Base-by-base conservation (phyloP, 2,113 vertebrate species). In the Morone saxatilis region DNA sequence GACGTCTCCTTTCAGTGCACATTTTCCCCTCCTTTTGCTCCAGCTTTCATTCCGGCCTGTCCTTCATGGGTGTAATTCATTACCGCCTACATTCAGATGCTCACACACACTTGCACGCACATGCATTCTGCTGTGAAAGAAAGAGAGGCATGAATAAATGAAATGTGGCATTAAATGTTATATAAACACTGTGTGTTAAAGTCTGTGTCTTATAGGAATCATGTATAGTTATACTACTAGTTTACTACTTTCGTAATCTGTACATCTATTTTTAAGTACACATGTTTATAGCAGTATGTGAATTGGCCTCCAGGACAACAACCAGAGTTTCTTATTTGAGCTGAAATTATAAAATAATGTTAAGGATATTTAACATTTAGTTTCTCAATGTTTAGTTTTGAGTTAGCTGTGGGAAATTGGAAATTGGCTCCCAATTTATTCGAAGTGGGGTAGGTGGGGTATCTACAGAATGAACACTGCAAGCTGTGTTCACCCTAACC, bases 41-140 rank as follows among this genome's bases (percentile, higher is more conserved):
- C 48, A 63, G 61, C 43, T 80, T 78, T 59, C 65, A 68, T 76
- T 74, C 22, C 7, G 3, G 25, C 12, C 38, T 20, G 43, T 83
- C 48, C 36, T 68, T 74, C 74, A 86, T 3, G 65, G 59, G n/a
- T 76, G 80, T 71, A 76, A 81, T 84, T 84, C 40, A 72, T 86
- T 84, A 75, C 38, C 14, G 12, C 63, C 4, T 47, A 47, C 43
- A 25, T 62, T 81, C 48, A 84, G 12, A 78, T n/a, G 16, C 41
- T 68, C 43, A 66, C 77, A 71, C 17, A 53, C 63, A 83, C 31
- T 31, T 31, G 45, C 5, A 45, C 22, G 12, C 20, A 63, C 71
- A 56, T 8, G 40, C 47, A 40, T 22, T 22, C 9, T 4, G 12
- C 60, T 66, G 51, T 36, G 22, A 60, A 56, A 51, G 12, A 59